Base-by-base conservation (phyloP, 2,797 vertebrate genomes). In the Sebastolobus altivelis region DNA sequence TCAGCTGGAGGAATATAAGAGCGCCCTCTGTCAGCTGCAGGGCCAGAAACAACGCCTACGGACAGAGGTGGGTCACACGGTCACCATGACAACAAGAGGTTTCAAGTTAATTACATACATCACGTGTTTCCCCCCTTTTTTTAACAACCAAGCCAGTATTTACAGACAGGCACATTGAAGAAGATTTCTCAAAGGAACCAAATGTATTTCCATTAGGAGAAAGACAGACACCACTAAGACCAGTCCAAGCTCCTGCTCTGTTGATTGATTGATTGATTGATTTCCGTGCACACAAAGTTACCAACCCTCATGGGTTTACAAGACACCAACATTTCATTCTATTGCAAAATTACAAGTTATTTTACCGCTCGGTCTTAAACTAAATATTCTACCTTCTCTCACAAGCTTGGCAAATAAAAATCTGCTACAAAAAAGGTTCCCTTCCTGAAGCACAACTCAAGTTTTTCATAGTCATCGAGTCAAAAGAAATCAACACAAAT, bases 1-100 rank as follows among this genome's bases (percentile, higher is more conserved):
- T 79, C 97, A 98, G 88, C 93, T 99, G 90, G 97, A 99, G 77
- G 97, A 99, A 81, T 96, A 96, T 89, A 97, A 96, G 95, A 97
- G 95, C 83, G 93, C 96, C 87, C 95, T 99, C 90, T 97, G 96
- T 75, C 96, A 97, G 92, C 95, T 99, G 22, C 97, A 98, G 88
- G 89, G 91, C 0, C 97, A 99, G 90, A 98, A 96, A 82, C 94
- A 95, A 1, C 96, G 96, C 54, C 95, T 99, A 22, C 97, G 97
- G 80, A 94, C 95, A 18, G 98, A 99, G 97, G 98, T 99, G 92
- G 65, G 95, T 89, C 74, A 72, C 84, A 31, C 8, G 2, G 80
- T 85, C 60, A 66, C 90, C 84, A 86, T 83, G 80, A 78, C 89
- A 90, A 91, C 83, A 20, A 20, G 16, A 62, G 20, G 27, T 49